These are phyloP conservation scores for Chaetophractus vellerosus DNA, from an alignment of 2,797 vertebrate genomes.

Conservation along the genomic window DNA sequence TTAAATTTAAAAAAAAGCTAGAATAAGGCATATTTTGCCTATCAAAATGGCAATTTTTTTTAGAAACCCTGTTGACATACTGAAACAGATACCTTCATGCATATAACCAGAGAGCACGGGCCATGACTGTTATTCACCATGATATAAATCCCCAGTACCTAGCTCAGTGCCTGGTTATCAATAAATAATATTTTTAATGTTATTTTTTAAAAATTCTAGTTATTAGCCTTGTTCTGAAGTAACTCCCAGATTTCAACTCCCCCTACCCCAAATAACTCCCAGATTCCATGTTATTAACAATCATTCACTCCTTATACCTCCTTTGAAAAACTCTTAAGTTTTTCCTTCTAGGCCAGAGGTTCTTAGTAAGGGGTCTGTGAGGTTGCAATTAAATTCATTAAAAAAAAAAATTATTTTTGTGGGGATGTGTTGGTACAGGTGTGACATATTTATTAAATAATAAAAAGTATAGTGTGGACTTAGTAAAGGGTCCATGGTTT, in stretches of 20 bases:
- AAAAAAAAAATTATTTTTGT: too few relatives aligned
- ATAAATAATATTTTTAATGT: too few relatives aligned
- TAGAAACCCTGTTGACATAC: neutral
- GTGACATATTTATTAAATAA: too few relatives aligned
- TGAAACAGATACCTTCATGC: neutral
- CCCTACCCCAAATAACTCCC: neutral
- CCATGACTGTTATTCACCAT: neutral
- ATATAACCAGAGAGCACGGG: neutral
- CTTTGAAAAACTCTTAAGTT: neutral
- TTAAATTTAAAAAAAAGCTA: slow-evolving; percentile 29
- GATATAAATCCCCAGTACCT: neutral
- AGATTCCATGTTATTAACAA: neutral
- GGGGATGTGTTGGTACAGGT: too few relatives aligned
- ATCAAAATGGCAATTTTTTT: neutral
- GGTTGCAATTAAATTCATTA: too few relatives aligned
- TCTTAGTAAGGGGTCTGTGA: too few relatives aligned
- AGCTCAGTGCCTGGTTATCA: neutral
- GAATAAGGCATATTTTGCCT: neutral
- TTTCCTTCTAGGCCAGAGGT: neutral
- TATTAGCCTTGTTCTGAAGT: neutral
- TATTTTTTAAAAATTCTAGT: neutral
- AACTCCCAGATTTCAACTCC: neutral
- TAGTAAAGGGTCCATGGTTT: too few relatives aligned
- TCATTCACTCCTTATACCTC: neutral
- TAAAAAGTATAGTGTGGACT: too few relatives aligned